These are phyloP conservation scores for Micromesistius poutassou DNA, from an alignment of 2,797 vertebrate species.

Conservation along the genomic window DNA sequence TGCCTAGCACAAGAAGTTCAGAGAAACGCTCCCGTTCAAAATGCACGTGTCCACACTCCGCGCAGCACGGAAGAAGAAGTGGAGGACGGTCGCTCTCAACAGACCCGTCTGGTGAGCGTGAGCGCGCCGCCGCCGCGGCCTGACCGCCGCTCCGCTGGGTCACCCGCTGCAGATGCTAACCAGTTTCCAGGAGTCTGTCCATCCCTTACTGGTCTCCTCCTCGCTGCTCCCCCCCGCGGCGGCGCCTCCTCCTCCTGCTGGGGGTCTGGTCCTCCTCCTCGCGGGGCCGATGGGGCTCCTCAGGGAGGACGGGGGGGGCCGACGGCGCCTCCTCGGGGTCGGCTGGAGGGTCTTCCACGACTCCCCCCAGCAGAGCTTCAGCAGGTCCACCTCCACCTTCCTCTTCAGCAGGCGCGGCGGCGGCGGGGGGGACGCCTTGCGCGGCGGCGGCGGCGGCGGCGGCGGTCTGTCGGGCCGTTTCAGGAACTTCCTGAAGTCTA, in stretches of 20 bases:
- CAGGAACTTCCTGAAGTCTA: constrained; percentile 43
- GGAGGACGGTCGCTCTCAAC: too few species aligned
- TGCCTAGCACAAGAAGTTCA: too few species aligned
- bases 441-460: constrained; percentile 28
- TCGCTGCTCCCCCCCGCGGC: neutral
- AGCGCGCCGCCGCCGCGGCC: too few species aligned
- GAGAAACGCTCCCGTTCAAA: too few species aligned
- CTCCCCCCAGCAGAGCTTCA: constrained; percentile 54
- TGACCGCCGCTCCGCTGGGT: too few species aligned
- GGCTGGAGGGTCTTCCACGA: constrained; percentile 67
- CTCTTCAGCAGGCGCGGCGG: constrained; percentile 34
- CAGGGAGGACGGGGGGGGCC: constrained; percentile 27
- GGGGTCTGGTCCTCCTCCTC: constrained; percentile 21
- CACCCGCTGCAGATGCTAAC: neutral
- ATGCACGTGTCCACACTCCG: too few species aligned
- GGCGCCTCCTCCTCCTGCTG: constrained; percentile 36
- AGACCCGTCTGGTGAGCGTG: too few species aligned
- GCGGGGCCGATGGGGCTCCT: constrained; percentile 22
- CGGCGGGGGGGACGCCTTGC: constrained; percentile 12
- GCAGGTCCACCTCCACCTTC: constrained; percentile 62
- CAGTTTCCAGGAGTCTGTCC: constrained; percentile 61
- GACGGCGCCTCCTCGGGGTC: constrained; percentile 56
- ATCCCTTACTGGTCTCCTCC: constrained; percentile 17
- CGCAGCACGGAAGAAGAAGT: too few species aligned
- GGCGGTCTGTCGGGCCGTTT: constrained; percentile 24